These are phyloP conservation scores for Zaprionus capensis DNA, from an alignment of 1,140 invertebrate genomes.

Conservation along the genomic window DNA sequence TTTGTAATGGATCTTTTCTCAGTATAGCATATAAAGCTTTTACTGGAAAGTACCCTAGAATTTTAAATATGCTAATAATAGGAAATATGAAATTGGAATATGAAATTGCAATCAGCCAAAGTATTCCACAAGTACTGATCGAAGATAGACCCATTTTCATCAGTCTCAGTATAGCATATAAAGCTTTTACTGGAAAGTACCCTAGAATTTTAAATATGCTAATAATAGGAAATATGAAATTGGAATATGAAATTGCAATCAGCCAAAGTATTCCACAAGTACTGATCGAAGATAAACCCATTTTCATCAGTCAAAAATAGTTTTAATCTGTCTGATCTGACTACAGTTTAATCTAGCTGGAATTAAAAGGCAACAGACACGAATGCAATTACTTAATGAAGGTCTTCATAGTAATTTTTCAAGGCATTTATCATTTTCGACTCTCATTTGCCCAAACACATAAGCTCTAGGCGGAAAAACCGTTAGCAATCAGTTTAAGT, in stretches of 20 bases:
- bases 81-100: not conserved
- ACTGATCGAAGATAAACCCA: not conserved
- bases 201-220: not conserved
- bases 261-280: not conserved
- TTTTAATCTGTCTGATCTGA: not conserved
- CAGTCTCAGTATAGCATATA: not conserved
- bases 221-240: too few species aligned
- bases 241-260: not conserved
- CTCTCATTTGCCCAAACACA: not conserved
- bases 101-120: not conserved
- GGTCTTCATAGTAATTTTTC: not conserved
- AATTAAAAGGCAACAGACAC: not conserved
- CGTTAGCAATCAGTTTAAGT: not conserved
- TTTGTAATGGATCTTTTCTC: too few species aligned
- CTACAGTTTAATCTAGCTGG: not conserved
- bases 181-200: not conserved
- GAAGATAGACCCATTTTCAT: not conserved
- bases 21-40: not conserved
- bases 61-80: not conserved
- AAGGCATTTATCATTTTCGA: not conserved
- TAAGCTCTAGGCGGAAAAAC: not conserved
- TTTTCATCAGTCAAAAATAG: not conserved
- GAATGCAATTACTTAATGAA: not conserved
- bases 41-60: not conserved
- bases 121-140: not conserved